phyloP scores from a whole-genome alignment of 2,113 vertebrate species.

The Pseudorasbora parva region DNA sequence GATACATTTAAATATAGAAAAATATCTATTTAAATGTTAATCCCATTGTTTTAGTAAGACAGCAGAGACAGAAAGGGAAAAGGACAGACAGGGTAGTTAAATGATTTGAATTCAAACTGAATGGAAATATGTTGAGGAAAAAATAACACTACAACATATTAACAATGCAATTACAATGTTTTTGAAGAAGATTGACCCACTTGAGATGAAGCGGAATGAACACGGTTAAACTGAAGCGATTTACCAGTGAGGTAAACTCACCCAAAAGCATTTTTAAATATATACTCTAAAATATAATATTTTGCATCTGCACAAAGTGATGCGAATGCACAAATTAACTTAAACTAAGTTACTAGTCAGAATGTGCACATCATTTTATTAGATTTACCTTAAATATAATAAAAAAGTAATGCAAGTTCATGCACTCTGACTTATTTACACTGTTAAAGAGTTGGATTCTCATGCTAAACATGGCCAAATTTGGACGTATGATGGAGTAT shows the following conservation, averaged over 20 bases:
- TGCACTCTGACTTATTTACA: too few relatives aligned
- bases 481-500: too few relatives aligned
- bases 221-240: background rate
- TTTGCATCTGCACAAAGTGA: background rate
- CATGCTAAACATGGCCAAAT: too few relatives aligned
- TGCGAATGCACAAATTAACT: too few relatives aligned
- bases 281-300: background rate
- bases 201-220: background rate
- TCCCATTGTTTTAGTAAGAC: background rate
- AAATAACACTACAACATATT: too few relatives aligned
- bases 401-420: too few relatives aligned
- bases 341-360: background rate
- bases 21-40: background rate
- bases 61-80: background rate
- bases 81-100: background rate
- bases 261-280: background rate
- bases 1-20: too few relatives aligned
- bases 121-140: too few relatives aligned
- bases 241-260: background rate
- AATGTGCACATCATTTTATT: too few relatives aligned
- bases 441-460: too few relatives aligned
- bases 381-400: background rate
- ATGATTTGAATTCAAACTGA: too few relatives aligned
- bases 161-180: background rate
- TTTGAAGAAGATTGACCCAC: background rate